Base-by-base conservation (phyloP, 1,140 invertebrate genomes). In the Drosophila ercepeae region DNA sequence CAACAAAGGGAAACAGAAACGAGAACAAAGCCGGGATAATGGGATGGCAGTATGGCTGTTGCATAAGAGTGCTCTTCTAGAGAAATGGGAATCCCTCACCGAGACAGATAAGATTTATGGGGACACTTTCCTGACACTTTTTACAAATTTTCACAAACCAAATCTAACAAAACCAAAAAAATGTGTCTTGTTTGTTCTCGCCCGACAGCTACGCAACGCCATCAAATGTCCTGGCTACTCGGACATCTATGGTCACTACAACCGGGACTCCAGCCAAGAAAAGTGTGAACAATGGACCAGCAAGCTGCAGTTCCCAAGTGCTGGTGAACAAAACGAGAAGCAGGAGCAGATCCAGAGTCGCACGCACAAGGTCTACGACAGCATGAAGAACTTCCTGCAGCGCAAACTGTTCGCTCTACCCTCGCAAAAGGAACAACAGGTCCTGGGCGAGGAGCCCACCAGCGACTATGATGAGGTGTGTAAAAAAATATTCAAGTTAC, bases 391-490 rank as follows among this genome's bases (percentile, higher is more conserved):
- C 50, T 90, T 90, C 65, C 41, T 90, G 76, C 76, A 83, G 6
- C 72, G 83, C 53, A 90, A 90, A 82, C 71, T 90, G 11, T 90
- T 90, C 16, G 77, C 82, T 4, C 83, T 78, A 39, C 65, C 70
- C 65, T 64, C 61, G 67, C 81, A 84, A 5, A 68, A 74, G 14
- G 59, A 67, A 13, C 52, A 69, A 19, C 60, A 70, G 27, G 4
- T 65, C 19, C 23, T 68, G 8, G 52, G 74, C 8, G 78, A 83
- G 18, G 88, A 86, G 27, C 58, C 68, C 8, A 90, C 88, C 6
- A 90, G 89, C 53, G 88, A 90, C 39, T 90, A 90, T 53, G 88
- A 90, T 89, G 88, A 90, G 82, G 88, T 90, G 34, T 68, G 78
- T 88, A 61, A 23, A 16, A 18, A 18, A 32, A 32, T 18, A 7